These are phyloP conservation scores for Chaetorhynchus papuensis DNA, from an alignment of 2,113 vertebrate species.

Conservation along the genomic window DNA sequence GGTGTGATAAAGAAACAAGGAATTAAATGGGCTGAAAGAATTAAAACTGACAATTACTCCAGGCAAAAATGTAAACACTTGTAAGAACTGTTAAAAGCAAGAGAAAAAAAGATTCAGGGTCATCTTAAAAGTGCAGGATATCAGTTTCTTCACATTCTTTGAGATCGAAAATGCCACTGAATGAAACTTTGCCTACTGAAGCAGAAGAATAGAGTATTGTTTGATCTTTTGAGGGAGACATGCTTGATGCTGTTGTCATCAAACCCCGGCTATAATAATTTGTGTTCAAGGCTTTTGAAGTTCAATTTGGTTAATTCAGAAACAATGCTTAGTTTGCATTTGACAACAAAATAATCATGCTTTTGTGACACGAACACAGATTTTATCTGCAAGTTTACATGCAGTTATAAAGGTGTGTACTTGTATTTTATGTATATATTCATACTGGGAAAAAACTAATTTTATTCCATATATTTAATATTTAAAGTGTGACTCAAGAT, in stretches of 20 bases:
- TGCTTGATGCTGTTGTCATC: not conserved
- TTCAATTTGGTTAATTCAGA: not conserved
- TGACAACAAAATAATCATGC: not conserved
- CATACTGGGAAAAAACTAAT: not conserved
- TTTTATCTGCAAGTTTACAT: not conserved
- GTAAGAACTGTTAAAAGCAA: not conserved
- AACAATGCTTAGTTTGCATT: not conserved
- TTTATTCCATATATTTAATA: not conserved
- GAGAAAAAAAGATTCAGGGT: not conserved
- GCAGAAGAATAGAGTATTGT: not conserved
- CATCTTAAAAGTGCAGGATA: not conserved
- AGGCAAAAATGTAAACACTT: not conserved
- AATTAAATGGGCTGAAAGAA: not conserved
- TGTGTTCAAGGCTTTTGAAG: not conserved
- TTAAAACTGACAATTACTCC: slow-evolving; percentile 7
- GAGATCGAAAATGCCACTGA: not conserved
- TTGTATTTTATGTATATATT: not conserved
- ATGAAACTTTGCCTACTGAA: not conserved
- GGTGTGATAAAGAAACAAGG: not conserved
- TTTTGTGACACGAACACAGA: not conserved
- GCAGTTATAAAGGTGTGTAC: not conserved
- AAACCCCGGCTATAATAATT: not conserved
- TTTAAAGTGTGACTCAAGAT: not conserved
- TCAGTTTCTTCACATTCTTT: not conserved
- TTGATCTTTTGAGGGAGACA: not conserved